Base-by-base conservation (phyloP, 2,888 invertebrate genomes). In the Pimpla rufipes region DNA sequence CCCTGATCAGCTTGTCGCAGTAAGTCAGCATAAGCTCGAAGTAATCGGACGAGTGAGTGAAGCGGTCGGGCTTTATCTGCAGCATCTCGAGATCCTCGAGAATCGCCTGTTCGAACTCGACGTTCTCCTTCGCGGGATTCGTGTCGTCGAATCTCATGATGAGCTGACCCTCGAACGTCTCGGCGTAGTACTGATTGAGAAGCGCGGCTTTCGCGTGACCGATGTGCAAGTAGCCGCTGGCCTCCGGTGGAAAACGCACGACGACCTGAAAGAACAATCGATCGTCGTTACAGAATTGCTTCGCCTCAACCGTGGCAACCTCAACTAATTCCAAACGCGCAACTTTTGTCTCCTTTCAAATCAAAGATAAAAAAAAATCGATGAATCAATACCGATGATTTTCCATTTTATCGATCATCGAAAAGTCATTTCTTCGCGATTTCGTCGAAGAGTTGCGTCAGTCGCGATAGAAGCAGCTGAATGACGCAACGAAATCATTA, bases 131-230 rank as follows among this genome's bases (percentile, higher is more conserved):
- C 13, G 99, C 99, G 4, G 99, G 99, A 94, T 99, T 99, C 5
- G 99, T 99, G 93, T 99, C 99, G 94, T 99, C 99, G 93, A 99
- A 99, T 86, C 99, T 95, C 98, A 99, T 98, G 84, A 99, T 97
- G 0, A 99, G 95, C 92, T 97, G 97, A 0, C 99, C 99, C 90
- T 99, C 94, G 93, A 99, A 99, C 0, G 96, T 95, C 89, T 96
- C 95, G 87, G 98, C 98, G 91, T 99, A 99, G 94, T 99, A 98
- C 93, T 99, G 99, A 94, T 99, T 99, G 13, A 99, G 94, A 0
- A 99, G 95, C 18, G 99, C 99, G 7, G 99, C 99, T 93, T 99
- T 99, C 0, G 99, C 99, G 93, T 99, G 99, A 0, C 99, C 99
- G 92, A 99, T 98, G 92, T 99, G 99, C 23, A 99, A 95, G 93